Conservation (phyloP, 2,797 vertebrate genomes). For the Myotis planiceps region DNA sequence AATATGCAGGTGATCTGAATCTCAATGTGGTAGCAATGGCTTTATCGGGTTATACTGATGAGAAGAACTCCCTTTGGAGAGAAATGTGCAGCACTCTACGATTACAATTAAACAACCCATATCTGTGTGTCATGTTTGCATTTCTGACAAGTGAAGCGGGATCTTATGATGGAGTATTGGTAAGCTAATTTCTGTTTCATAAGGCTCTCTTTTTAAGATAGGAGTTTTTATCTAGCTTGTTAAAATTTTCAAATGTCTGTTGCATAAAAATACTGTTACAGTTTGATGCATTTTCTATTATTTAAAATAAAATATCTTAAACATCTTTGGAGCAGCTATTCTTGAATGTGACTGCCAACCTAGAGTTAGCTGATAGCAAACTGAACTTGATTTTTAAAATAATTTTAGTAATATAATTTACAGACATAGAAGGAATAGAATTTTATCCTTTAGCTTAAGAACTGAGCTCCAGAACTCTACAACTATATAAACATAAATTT, state of each 20-base stretch:
- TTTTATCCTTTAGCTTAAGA: conserved; percentile 29
- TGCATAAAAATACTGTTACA: neutral
- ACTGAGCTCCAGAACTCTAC: neutral
- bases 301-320: neutral
- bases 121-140: conserved; percentile 98
- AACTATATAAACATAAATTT: neutral
- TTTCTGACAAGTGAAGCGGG: conserved; percentile 98
- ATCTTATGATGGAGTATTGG: conserved; percentile 96
- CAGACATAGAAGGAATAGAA: neutral
- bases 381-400: conserved; percentile 2
- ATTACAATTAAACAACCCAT: conserved; percentile 95
- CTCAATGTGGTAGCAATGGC: conserved; percentile 99
- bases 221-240: neutral
- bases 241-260: conserved; percentile 12
- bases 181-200: conserved; percentile 81
- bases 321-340: neutral
- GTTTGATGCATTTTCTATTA: conserved; percentile 1
- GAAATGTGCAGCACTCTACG: conserved; percentile 99
- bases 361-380: neutral
- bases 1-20: conserved; percentile 94
- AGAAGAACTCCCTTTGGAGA: conserved; percentile 97
- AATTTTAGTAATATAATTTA: conserved; percentile 23
- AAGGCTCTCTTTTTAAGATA: neutral
- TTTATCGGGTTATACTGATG: conserved; percentile 97
- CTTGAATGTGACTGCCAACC: neutral